Percentiles rank a stretch among this genome's conserved stretches.
Conservation (phyloP, 2,888 invertebrate genomes). For the Drosophila glabriapex region DNA sequence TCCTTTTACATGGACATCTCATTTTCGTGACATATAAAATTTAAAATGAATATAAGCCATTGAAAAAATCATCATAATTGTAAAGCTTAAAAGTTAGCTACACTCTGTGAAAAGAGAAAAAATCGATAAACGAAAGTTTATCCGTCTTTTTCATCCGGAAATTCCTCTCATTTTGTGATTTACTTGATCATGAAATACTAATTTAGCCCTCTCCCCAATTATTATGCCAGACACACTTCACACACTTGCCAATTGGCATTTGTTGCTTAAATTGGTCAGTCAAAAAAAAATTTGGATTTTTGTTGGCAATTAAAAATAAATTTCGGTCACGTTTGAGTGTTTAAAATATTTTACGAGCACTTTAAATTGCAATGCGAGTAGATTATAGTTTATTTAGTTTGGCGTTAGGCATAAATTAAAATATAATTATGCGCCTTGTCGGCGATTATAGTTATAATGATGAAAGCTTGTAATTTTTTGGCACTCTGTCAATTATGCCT, state of each 20-base stretch:
- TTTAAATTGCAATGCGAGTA: conserved; percentile 53
- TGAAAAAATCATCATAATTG: not conserved
- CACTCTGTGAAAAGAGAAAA: not conserved
- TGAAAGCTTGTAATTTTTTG: conserved; percentile 63
- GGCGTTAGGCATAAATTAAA: conserved; percentile 67
- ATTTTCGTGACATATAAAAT: not conserved
- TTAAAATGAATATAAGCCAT: not conserved
- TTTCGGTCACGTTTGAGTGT: conserved; percentile 65
- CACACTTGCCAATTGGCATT: conserved; percentile 57
- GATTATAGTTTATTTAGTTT: conserved; percentile 34
- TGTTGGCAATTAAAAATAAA: conserved; percentile 46
- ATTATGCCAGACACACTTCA: conserved; percentile 46
- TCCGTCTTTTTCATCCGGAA: not conserved
- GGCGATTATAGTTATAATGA: conserved; percentile 64
- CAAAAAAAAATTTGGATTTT: conserved; percentile 33
- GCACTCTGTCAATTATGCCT: conserved; percentile 44
- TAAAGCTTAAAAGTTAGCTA: not conserved
- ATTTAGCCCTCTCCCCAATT: conserved; percentile 13
- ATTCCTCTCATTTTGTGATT: not conserved
- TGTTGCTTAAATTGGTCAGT: conserved; percentile 55
- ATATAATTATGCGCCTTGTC: conserved; percentile 78
- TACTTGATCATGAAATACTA: conserved; percentile 12
- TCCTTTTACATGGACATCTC: not conserved
- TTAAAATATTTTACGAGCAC: conserved; percentile 69
- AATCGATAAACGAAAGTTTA: not conserved